A percentile compares a stretch with the other conserved stretches of the same genome.
These are phyloP conservation scores for Exephanes ischioxanthus DNA, from an alignment of 2,888 invertebrate genomes.

Conservation along the genomic window DNA sequence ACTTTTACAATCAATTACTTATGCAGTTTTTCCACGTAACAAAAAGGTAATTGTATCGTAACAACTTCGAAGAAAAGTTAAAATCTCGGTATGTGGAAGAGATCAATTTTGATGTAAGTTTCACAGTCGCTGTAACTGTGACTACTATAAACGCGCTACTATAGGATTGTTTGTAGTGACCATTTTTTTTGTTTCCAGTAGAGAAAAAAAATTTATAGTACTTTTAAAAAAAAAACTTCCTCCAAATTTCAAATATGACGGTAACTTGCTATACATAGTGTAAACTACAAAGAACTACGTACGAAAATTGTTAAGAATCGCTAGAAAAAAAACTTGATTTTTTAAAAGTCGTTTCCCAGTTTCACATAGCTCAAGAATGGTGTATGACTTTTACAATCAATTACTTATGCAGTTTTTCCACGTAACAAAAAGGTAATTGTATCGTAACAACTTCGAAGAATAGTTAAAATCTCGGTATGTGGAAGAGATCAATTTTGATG, in stretches of 20 bases:
- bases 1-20: not conserved
- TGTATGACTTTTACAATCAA: no score
- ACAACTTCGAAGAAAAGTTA: not conserved
- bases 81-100: not conserved
- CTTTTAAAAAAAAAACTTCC: no score
- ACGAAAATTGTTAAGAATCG: no score
- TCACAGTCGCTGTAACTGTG: conserved; percentile 5
- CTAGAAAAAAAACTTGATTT: no score
- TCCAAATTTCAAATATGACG: no score
- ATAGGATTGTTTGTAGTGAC: not conserved
- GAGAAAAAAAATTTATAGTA: no score
- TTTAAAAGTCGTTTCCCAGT: no score
- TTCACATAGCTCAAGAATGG: no score
- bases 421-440: not conserved
- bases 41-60: not conserved
- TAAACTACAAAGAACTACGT: no score
- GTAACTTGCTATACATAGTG: no score
- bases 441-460: not conserved
- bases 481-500: not conserved
- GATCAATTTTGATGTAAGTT: not conserved
- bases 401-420: not conserved
- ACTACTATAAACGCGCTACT: not conserved
- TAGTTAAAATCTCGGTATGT: not conserved
- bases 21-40: not conserved
- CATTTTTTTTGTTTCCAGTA: no score